Evolutionary conservation across 1,140 invertebrate species (phyloP).

Genomic region (Apocrypta bakeri): DNA sequence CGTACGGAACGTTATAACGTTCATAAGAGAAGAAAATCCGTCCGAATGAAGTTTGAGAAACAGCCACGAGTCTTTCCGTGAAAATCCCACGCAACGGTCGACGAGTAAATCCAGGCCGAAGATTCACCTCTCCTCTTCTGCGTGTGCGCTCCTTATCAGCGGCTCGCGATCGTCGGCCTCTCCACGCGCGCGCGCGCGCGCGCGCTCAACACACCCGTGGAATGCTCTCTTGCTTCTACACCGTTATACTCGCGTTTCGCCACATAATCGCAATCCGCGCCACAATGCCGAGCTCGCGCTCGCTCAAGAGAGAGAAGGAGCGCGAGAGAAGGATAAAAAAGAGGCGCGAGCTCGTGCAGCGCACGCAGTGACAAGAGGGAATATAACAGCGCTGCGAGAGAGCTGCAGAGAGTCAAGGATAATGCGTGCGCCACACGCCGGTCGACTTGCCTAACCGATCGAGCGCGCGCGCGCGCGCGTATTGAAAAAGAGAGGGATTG

Average conservation of each 20-base stretch:
- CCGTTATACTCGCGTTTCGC: slow-evolving; percentile 44
- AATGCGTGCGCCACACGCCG: neutral
- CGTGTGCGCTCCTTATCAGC: neutral
- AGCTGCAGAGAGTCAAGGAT: slow-evolving; percentile 37
- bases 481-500: neutral
- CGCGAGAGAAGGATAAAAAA: neutral
- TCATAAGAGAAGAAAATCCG: too few relatives aligned
- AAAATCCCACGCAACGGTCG: too few relatives aligned
- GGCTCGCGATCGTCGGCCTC: neutral
- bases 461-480: neutral
- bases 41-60: too few relatives aligned
- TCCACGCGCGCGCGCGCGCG: neutral
- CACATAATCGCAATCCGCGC: slow-evolving; percentile 40
- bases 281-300: neutral
- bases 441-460: neutral
- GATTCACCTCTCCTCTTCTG: neutral
- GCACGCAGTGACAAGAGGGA: slow-evolving; percentile 13
- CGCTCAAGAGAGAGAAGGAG: neutral
- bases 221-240: slow-evolving; percentile 38
- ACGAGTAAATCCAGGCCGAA: neutral
- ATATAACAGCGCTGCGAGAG: neutral
- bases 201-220: slow-evolving; percentile 9
- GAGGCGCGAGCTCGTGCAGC: slow-evolving; percentile 11
- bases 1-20: too few relatives aligned
- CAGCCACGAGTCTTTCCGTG: too few relatives aligned